Conservation (phyloP, 2,113 vertebrate species). For the Ascaphus truei region DNA sequence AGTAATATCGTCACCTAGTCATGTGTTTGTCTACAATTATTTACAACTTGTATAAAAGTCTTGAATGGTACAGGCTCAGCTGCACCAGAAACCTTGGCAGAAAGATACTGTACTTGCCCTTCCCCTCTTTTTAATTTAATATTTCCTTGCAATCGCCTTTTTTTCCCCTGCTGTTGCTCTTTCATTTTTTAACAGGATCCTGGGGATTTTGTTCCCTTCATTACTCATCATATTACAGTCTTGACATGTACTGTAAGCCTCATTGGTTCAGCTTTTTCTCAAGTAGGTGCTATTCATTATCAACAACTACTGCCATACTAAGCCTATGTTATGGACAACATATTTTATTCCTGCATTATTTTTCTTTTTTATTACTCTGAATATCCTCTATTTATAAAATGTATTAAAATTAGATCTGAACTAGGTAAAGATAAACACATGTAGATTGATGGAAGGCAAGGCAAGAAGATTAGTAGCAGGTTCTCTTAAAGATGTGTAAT, state of each 20-base stretch:
- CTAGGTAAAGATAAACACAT: too few relatives aligned
- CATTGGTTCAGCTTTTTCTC: not conserved
- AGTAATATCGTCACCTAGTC: too few relatives aligned
- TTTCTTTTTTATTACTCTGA: too few relatives aligned
- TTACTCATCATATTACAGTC: constrained; percentile 9
- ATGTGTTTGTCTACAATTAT: constrained; percentile 45
- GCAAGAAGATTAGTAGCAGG: too few relatives aligned
- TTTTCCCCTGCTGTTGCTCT: not conserved
- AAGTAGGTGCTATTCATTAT: not conserved
- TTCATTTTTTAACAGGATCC: not conserved
- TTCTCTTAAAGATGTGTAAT: too few relatives aligned
- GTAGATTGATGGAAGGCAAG: too few relatives aligned
- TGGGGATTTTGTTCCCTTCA: constrained; percentile 6
- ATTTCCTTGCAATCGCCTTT: not conserved
- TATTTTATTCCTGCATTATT: too few relatives aligned
- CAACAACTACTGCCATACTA: not conserved
- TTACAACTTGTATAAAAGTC: constrained; percentile 40
- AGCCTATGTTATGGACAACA: too few relatives aligned
- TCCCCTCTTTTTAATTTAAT: not conserved
- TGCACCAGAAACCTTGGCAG: constrained; percentile 10
- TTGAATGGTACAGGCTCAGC: constrained; percentile 18
- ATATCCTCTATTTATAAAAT: too few relatives aligned
- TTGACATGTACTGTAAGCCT: constrained; percentile 1
- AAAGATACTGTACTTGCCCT: not conserved
- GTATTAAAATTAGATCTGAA: too few relatives aligned